Conservation (phyloP, 2,113 vertebrate genomes). For the Gila orcuttii region DNA sequence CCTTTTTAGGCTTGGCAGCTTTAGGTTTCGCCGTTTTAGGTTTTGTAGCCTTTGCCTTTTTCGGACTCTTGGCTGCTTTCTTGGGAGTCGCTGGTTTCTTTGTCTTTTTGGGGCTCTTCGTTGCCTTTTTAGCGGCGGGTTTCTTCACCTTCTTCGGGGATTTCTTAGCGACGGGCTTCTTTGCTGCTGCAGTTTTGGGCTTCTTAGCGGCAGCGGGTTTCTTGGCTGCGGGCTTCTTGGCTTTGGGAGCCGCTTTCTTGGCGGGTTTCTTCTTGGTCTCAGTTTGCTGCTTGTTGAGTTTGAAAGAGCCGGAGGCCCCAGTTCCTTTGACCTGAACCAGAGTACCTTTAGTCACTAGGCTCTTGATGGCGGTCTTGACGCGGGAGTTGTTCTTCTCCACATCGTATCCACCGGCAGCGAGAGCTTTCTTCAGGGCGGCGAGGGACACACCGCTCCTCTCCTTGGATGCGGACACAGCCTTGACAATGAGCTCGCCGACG, state of each 20-base stretch:
- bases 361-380: neutral
- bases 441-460: constrained; percentile 3
- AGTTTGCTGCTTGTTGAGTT: neutral
- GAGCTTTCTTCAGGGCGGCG: constrained; percentile 25
- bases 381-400: constrained; percentile 28
- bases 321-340: neutral
- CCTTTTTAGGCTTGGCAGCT: neutral
- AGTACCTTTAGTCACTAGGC: neutral
- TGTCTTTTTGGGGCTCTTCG: neutral
- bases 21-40: neutral
- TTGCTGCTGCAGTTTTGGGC: neutral
- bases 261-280: neutral
- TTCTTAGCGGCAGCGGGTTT: neutral
- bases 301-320: neutral
- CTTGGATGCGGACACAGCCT: neutral
- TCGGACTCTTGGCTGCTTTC: neutral
- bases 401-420: neutral
- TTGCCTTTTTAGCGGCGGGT: neutral
- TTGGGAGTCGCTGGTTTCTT: neutral
- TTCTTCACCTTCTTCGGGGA: neutral
- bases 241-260: neutral
- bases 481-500: neutral
- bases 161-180: constrained; percentile 6
- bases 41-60: neutral
- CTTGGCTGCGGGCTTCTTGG: neutral